phyloP scores from a whole-genome alignment of 2,888 invertebrate species.

The Congeria kusceri region DNA sequence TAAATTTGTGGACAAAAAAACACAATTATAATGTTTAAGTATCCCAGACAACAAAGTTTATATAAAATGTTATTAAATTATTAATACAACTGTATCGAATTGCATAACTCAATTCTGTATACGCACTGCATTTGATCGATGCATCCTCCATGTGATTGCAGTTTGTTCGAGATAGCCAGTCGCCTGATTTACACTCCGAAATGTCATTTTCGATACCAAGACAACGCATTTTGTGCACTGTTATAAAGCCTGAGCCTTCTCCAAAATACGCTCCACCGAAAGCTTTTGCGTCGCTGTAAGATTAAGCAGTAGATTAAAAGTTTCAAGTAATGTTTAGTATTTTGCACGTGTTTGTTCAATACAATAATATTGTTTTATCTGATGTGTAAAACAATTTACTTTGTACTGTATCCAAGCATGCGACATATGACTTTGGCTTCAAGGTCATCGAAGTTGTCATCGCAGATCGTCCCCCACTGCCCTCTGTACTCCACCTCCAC shows the following conservation, averaged over 20 bases:
- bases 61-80: no score
- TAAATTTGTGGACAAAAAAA: no score
- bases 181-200: slow-evolving; percentile 9
- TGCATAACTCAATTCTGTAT: no score
- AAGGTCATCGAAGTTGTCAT: slow-evolving; percentile 15
- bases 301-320: no score
- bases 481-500: slow-evolving; percentile 19
- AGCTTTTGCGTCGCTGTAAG: not conserved
- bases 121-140: not conserved
- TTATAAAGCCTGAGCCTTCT: not conserved
- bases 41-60: no score
- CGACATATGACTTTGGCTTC: slow-evolving; percentile 14
- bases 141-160: slow-evolving; percentile 1
- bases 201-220: slow-evolving; percentile 8
- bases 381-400: slow-evolving; percentile 1
- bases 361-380: not conserved
- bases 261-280: not conserved
- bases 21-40: no score
- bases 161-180: slow-evolving; percentile 1
- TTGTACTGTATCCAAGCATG: slow-evolving; percentile 10
- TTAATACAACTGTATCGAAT: no score
- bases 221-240: slow-evolving; percentile 9
- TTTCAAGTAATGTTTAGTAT: no score
- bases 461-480: slow-evolving; percentile 21
- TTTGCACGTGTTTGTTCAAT: no score